phyloP scores from a whole-genome alignment of 2,888 invertebrate genomes.

The Cacoxenus indagator region DNA sequence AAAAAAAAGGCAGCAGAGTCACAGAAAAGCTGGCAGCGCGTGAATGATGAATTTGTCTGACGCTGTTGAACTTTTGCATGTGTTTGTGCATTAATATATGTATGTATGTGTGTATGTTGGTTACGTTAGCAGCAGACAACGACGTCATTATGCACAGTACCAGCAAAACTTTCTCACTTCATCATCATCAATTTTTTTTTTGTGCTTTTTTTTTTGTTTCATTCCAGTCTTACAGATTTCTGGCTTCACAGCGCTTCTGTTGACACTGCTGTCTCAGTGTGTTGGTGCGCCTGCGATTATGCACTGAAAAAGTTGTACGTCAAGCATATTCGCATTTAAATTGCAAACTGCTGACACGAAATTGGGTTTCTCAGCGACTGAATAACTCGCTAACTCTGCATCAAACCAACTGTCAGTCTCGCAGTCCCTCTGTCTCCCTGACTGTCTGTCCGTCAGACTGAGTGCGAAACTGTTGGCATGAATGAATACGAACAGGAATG shows the following conservation, averaged over 20 bases:
- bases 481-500: constrained; percentile 25
- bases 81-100: background rate
- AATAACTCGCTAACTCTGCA: background rate
- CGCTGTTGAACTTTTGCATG: background rate
- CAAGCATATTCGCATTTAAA: constrained; percentile 44
- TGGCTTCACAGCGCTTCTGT: background rate
- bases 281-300: constrained; percentile 57
- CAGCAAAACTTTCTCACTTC: constrained; percentile 1
- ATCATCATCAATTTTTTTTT: background rate
- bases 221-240: background rate
- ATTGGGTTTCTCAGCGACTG: constrained; percentile 50
- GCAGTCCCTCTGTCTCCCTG: background rate
- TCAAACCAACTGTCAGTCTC: background rate
- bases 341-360: constrained; percentile 53
- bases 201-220: constrained; percentile 19
- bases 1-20: background rate
- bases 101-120: background rate
- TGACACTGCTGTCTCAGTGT: constrained; percentile 37
- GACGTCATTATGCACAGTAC: background rate
- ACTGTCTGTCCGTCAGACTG: constrained; percentile 25
- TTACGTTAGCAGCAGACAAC: background rate
- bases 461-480: constrained; percentile 41
- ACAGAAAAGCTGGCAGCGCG: constrained; percentile 9
- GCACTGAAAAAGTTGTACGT: constrained; percentile 53
- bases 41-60: constrained; percentile 20